Evolutionary conservation across 2,113 vertebrate species (phyloP).

Genomic region (Anarrhichthys ocellatus): DNA sequence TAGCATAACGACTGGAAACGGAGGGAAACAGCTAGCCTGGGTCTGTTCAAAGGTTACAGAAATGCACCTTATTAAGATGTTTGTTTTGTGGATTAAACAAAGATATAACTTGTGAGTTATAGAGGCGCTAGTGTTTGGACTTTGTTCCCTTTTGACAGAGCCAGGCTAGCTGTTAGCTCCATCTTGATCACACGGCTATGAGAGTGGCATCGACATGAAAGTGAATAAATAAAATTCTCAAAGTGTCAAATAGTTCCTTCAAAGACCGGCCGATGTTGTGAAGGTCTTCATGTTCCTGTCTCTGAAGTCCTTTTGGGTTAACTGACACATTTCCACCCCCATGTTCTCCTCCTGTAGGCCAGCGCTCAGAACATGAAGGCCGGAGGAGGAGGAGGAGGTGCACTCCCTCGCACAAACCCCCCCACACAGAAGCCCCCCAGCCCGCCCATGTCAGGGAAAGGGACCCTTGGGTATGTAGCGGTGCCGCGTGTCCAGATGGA

Average conservation of each 20-base stretch:
- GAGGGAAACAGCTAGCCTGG: not conserved
- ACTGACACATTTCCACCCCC: not conserved
- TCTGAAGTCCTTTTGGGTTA: not conserved
- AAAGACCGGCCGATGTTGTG: not conserved
- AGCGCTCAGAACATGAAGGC: slow-evolving; percentile 99
- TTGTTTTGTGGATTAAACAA: not conserved
- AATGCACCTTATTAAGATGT: not conserved
- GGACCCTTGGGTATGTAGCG: slow-evolving; percentile 94
- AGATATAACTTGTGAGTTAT: not conserved
- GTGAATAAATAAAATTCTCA: not conserved
- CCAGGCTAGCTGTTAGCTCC: no score
- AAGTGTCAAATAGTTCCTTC: not conserved
- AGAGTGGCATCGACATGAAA: not conserved
- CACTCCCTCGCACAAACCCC: slow-evolving; percentile 94
- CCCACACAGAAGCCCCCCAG: slow-evolving; percentile 99
- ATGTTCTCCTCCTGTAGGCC: slow-evolving; percentile 83
- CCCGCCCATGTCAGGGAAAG: slow-evolving; percentile 95
- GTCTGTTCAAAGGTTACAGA: not conserved
- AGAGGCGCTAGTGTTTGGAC: not conserved
- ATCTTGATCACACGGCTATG: not conserved
- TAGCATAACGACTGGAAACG: not conserved
- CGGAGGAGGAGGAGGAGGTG: slow-evolving; percentile 88
- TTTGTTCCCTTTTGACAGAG: not conserved
- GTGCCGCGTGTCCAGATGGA: not conserved
- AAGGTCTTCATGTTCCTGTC: not conserved